Percentiles rank a stretch among this genome's conserved stretches.
phyloP scores from a whole-genome alignment of 2,113 vertebrate genomes.

The Labeo rohita region DNA sequence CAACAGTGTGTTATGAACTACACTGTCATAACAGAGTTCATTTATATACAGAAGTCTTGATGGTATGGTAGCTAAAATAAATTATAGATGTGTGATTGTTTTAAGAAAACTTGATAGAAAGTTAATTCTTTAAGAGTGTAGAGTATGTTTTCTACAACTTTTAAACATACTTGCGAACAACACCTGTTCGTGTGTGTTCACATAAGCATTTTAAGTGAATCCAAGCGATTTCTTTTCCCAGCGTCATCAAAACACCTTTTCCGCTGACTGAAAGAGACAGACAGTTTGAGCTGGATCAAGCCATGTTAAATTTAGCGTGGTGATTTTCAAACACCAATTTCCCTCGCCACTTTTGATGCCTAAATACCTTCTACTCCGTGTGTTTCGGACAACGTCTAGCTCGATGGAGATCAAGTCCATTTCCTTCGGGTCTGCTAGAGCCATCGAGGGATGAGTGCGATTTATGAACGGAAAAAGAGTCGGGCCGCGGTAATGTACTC shows the following conservation, averaged over 20 bases:
- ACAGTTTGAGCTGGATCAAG: neutral
- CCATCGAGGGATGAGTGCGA: slow-evolving; percentile 6
- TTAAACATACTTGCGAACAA: neutral
- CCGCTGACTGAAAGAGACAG: neutral
- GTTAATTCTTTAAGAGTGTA: neutral
- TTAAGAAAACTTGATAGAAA: neutral
- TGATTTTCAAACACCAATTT: neutral
- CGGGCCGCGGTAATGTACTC: slow-evolving; percentile 13
- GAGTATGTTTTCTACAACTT: neutral
- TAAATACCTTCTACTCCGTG: neutral
- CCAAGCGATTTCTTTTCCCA: neutral
- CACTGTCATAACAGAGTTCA: neutral
- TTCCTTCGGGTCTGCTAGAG: neutral
- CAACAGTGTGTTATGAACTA: neutral
- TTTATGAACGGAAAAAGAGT: slow-evolving; percentile 30
- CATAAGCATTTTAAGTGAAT: neutral
- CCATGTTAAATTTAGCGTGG: neutral
- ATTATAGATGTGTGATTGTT: neutral
- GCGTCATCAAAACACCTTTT: neutral
- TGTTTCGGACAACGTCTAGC: neutral
- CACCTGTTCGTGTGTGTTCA: neutral
- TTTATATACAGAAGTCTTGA: neutral
- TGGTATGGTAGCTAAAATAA: neutral
- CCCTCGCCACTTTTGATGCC: neutral
- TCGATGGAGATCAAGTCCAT: neutral